These are phyloP conservation scores for Littorina saxatilis DNA, from an alignment of 1,140 invertebrate genomes.

Conservation along the genomic window DNA sequence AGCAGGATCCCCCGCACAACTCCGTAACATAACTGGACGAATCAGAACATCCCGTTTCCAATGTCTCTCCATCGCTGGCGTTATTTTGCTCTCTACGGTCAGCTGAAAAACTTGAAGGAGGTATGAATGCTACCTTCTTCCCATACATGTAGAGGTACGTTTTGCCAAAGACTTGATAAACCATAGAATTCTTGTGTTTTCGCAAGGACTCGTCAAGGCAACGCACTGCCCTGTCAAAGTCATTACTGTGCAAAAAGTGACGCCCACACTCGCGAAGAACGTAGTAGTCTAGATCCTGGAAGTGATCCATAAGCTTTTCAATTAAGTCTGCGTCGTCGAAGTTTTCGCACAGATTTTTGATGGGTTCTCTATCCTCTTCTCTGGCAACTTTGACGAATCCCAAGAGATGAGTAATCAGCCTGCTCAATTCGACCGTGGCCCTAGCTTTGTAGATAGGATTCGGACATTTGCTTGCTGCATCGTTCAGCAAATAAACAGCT, in stretches of 20 bases:
- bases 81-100: too few relatives aligned
- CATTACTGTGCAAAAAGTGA: neutral
- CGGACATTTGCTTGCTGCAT: neutral
- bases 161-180: neutral
- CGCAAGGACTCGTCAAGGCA: neutral
- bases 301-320: neutral
- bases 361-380: neutral
- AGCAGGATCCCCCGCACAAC: too few relatives aligned
- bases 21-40: too few relatives aligned
- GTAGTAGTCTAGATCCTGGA: too few relatives aligned
- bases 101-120: too few relatives aligned
- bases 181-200: neutral
- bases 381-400: neutral
- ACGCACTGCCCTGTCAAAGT: neutral
- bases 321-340: too few relatives aligned
- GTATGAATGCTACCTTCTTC: too few relatives aligned
- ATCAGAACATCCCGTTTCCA: too few relatives aligned
- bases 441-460: neutral
- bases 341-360: too few relatives aligned
- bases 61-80: too few relatives aligned
- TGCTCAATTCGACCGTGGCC: neutral
- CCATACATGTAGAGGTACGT: neutral
- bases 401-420: neutral
- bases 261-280: constrained; percentile 2
- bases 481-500: neutral